These are phyloP conservation scores for Parus major DNA, from an alignment of 2,113 vertebrate genomes.

Conservation along the genomic window DNA sequence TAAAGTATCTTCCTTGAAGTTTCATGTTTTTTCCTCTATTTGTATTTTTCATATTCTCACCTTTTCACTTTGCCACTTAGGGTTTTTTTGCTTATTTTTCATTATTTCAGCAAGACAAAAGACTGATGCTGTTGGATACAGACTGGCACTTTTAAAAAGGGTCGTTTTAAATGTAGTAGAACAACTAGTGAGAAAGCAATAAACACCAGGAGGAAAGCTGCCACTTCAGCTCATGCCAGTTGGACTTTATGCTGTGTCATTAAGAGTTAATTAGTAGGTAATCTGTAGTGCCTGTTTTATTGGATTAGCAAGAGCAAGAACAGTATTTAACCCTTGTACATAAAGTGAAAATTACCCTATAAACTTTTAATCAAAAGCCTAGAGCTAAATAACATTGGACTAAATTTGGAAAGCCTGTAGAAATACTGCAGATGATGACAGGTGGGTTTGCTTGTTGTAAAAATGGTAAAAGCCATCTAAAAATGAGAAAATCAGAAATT, in stretches of 20 bases:
- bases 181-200: background rate
- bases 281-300: background rate
- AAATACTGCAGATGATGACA: background rate
- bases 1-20: slow-evolving; percentile 40
- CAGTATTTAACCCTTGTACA: background rate
- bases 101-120: background rate
- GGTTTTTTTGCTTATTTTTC: background rate
- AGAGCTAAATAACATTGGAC: background rate
- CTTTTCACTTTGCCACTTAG: background rate
- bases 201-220: background rate
- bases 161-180: background rate
- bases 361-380: background rate
- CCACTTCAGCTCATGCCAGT: background rate
- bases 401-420: background rate
- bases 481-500: background rate
- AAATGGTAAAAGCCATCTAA: background rate
- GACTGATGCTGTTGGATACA: background rate
- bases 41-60: background rate
- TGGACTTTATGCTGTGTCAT: background rate
- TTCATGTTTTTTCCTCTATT: background rate
- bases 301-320: background rate
- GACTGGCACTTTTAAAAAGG: background rate
- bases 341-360: background rate
- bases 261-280: background rate
- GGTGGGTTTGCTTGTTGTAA: background rate